These are phyloP conservation scores for Penaeus vannamei DNA, from an alignment of 1,140 invertebrate genomes.

Conservation along the genomic window DNA sequence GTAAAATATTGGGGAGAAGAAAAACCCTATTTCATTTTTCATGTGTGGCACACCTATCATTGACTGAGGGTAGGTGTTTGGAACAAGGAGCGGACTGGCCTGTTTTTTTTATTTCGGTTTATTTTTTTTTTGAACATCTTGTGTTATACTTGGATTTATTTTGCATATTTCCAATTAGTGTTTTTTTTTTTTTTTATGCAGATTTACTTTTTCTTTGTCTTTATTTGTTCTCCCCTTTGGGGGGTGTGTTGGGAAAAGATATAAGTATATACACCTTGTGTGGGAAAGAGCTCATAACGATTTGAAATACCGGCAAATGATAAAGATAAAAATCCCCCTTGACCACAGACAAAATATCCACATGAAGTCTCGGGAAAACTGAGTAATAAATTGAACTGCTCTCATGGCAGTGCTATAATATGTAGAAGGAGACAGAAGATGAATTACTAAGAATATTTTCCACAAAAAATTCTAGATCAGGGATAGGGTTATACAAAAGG, in stretches of 20 bases:
- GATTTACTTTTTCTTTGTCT: no score
- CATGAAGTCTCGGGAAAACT: conserved; percentile 39
- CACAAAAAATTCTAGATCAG: no score
- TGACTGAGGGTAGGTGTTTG: conserved; percentile 40
- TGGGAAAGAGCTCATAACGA: not conserved
- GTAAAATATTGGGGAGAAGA: no score
- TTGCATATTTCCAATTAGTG: no score
- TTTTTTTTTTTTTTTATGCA: no score
- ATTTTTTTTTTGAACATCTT: not conserved
- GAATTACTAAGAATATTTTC: conserved; percentile 40
- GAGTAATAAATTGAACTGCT: conserved; percentile 46
- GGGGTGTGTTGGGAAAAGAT: no score
- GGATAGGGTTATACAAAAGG: no score
- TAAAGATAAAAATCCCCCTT: conserved; percentile 22
- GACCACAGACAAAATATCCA: conserved; percentile 50
- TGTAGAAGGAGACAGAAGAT: conserved; percentile 47
- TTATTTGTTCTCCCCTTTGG: no score
- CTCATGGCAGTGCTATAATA: conserved; percentile 45
- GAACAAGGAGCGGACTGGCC: not conserved
- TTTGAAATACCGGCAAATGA: conserved; percentile 27
- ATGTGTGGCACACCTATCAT: conserved; percentile 40
- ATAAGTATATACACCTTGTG: no score
- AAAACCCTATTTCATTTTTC: no score
- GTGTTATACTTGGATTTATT: not conserved
- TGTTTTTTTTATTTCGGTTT: no score